These are phyloP conservation scores for Lepidostoma basale DNA, from an alignment of 1,140 invertebrate species.

Conservation along the genomic window DNA sequence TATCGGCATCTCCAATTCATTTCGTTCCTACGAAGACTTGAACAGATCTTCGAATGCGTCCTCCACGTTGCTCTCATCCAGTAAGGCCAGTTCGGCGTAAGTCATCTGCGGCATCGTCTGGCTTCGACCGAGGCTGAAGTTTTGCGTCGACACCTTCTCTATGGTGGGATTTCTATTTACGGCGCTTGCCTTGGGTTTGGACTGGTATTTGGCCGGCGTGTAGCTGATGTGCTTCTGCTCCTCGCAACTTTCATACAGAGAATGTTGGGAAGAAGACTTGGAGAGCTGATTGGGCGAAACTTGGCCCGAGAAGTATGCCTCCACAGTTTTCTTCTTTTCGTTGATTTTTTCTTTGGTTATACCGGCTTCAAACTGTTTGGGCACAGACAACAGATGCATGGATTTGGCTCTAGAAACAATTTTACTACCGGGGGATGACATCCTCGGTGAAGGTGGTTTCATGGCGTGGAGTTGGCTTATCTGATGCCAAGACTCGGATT, in stretches of 20 bases:
- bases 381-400: constrained; percentile 70
- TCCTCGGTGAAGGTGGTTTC: constrained; percentile 49
- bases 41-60: constrained; percentile 79
- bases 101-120: constrained; percentile 73
- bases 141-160: constrained; percentile 58
- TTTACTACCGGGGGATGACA: constrained; percentile 51
- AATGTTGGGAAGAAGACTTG: constrained; percentile 44
- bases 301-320: constrained; percentile 73
- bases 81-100: constrained; percentile 66
- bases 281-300: constrained; percentile 49
- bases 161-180: constrained; percentile 54
- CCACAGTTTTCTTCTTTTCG: constrained; percentile 78
- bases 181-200: constrained; percentile 34
- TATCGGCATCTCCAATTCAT: not conserved
- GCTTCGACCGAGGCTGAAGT: constrained; percentile 66
- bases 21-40: constrained; percentile 51
- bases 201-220: constrained; percentile 20
- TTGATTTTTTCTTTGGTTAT: constrained; percentile 73
- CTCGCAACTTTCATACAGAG: constrained; percentile 29
- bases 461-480: constrained; percentile 51
- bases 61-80: constrained; percentile 75
- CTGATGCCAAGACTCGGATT: constrained; percentile 83
- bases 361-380: constrained; percentile 80
- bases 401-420: constrained; percentile 72
- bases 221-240: not conserved